A percentile compares a stretch with the other conserved stretches of the same genome.
These are phyloP conservation scores for Nylanderia fulva DNA, from an alignment of 1,140 invertebrate genomes.

Conservation along the genomic window DNA sequence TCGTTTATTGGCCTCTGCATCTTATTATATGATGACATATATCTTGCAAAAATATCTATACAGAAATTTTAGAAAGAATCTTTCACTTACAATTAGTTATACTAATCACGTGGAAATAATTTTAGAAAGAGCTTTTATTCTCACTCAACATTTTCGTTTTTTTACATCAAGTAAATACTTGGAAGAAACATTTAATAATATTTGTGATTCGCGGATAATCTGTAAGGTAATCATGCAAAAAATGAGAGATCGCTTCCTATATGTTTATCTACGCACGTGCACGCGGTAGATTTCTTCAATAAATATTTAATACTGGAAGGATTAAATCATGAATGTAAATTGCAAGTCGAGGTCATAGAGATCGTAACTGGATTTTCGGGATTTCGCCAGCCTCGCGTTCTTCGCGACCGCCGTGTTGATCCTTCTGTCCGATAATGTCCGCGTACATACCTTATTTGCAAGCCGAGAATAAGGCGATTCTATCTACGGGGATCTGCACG, in stretches of 20 bases:
- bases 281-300: background rate
- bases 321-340: background rate
- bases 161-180: too few species aligned
- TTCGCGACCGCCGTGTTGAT: slow-evolving; percentile 27
- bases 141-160: too few species aligned
- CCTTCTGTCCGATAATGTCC: slow-evolving; percentile 9
- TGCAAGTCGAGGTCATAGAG: background rate
- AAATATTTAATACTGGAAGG: background rate
- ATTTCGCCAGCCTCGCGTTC: background rate
- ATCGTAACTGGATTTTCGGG: slow-evolving; percentile 34
- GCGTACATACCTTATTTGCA: slow-evolving; percentile 19
- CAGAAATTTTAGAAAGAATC: too few species aligned
- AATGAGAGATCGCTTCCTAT: too few species aligned
- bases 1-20: too few species aligned
- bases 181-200: too few species aligned
- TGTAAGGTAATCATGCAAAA: too few species aligned
- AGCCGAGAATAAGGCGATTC: background rate
- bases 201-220: too few species aligned
- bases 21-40: too few species aligned
- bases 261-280: too few species aligned
- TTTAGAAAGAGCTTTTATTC: background rate
- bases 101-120: background rate
- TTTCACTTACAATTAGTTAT: background rate
- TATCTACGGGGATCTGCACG: slow-evolving; percentile 21
- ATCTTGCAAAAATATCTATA: too few species aligned